Conservation (phyloP, 2,888 invertebrate genomes). For the Tachina fera region DNA sequence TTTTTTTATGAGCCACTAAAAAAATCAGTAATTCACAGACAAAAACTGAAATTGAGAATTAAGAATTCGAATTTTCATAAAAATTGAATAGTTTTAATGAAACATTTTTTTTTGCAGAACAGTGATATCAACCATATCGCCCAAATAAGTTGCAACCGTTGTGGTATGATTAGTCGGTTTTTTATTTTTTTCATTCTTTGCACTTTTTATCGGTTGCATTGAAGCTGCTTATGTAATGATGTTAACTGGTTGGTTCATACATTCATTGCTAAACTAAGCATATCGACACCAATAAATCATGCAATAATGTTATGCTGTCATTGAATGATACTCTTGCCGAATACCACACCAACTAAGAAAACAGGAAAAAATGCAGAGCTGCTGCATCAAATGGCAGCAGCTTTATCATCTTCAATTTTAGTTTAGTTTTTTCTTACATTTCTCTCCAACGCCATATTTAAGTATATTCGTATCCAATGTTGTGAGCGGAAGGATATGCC, state of each 20-base stretch:
- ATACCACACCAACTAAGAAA: constrained; percentile 7
- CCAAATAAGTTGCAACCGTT: constrained; percentile 16
- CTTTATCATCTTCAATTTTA: constrained; percentile 75
- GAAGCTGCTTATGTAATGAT: constrained; percentile 54
- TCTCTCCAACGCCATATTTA: constrained; percentile 13
- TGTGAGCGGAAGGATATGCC: constrained; percentile 23
- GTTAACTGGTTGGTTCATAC: constrained; percentile 61
- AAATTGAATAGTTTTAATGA: too few species aligned
- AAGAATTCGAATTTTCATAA: too few species aligned
- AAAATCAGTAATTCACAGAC: too few species aligned
- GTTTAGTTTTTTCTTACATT: constrained; percentile 49
- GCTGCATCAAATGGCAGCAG: constrained; percentile 55
- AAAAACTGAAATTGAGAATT: too few species aligned
- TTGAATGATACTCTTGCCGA: constrained; percentile 47
- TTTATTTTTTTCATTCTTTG: constrained; percentile 3
- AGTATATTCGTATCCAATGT: neutral
- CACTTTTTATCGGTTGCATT: constrained; percentile 43
- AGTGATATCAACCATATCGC: neutral
- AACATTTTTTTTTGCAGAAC: too few species aligned
- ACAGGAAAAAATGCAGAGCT: constrained; percentile 5
- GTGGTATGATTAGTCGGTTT: constrained; percentile 20
- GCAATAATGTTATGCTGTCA: constrained; percentile 78
- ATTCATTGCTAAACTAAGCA: constrained; percentile 79
- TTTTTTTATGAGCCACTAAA: too few species aligned
- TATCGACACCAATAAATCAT: constrained; percentile 83